Evolutionary conservation across 23 tunicate species (phyloP).

Genomic region (Pegea sp.): DNA sequence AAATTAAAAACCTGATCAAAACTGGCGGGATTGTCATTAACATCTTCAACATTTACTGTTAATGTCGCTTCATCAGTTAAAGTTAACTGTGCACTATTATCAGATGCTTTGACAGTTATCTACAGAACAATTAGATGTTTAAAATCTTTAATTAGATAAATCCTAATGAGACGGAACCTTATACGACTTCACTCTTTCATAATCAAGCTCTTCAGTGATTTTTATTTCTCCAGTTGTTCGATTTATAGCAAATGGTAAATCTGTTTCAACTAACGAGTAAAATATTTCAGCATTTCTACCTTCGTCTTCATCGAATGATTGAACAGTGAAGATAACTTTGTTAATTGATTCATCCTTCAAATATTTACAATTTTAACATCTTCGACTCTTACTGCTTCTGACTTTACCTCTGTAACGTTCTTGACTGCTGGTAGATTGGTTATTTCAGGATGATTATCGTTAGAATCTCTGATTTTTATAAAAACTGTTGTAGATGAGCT

Average conservation of each 20-base stretch:
- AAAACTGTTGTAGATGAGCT: background rate
- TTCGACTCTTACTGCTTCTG: background rate
- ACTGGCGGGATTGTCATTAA: background rate
- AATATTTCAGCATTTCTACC: background rate
- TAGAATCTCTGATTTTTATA: background rate
- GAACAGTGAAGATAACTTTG: too few relatives aligned
- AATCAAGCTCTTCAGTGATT: background rate
- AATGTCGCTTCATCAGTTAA: background rate
- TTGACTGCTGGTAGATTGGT: background rate
- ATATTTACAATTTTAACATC: background rate
- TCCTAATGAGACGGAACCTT: background rate
- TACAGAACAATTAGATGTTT: background rate
- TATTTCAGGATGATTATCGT: background rate
- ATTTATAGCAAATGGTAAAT: background rate
- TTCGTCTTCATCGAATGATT: background rate
- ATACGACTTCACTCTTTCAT: background rate
- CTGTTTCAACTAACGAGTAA: background rate
- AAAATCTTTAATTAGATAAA: background rate
- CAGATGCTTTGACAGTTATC: background rate
- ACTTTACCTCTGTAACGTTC: background rate
- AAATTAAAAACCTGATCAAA: background rate
- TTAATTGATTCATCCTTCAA: too few relatives aligned
- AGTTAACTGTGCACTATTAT: background rate
- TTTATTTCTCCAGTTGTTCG: background rate
- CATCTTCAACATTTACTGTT: background rate